These are phyloP conservation scores for Limnephilus auricula DNA, from an alignment of 2,888 invertebrate genomes.

Conservation along the genomic window DNA sequence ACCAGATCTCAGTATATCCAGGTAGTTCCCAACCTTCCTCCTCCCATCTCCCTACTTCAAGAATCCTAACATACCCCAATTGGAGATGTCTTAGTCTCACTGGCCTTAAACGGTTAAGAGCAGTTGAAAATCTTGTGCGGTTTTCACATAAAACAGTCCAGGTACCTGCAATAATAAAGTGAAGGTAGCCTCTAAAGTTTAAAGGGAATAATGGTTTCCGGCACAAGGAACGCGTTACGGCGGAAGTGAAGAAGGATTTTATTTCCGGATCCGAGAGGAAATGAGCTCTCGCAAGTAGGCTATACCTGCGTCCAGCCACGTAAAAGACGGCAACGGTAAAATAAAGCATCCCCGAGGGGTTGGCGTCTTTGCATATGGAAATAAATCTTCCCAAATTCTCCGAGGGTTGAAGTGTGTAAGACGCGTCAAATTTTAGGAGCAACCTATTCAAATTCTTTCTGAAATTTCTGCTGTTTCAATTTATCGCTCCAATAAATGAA, in stretches of 20 bases:
- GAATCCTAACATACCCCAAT: no score
- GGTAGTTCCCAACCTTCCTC: no score
- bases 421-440: neutral
- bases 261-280: conserved; percentile 18
- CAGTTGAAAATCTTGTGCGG: no score
- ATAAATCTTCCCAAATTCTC: neutral
- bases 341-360: neutral
- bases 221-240: neutral
- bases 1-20: no score
- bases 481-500: neutral
- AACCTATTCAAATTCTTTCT: neutral
- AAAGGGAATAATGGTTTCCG: neutral
- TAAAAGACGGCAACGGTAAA: neutral
- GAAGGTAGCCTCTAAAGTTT: neutral
- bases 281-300: neutral
- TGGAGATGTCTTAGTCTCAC: no score
- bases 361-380: neutral
- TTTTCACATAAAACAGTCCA: no score
- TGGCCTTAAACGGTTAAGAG: no score
- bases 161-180: neutral
- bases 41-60: no score
- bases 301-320: neutral
- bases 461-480: neutral
- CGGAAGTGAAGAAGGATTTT: conserved; percentile 21
- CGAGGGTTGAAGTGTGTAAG: neutral